These are phyloP conservation scores for Euplagia quadripunctaria DNA, from an alignment of 2,888 invertebrate species.

Conservation along the genomic window DNA sequence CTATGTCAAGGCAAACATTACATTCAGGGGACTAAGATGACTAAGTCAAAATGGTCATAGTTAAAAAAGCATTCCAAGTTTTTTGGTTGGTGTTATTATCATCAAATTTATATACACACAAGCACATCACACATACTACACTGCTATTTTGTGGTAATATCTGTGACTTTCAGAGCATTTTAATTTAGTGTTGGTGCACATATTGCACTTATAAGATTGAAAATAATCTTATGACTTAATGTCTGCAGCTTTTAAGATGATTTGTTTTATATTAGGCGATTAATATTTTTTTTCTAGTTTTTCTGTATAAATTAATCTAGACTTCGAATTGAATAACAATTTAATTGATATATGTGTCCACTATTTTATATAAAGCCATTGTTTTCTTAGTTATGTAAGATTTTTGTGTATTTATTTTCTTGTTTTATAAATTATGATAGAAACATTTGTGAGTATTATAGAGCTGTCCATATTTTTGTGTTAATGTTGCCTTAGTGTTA, in stretches of 20 bases:
- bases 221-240: neutral
- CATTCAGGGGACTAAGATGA: neutral
- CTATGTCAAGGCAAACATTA: neutral
- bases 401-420: neutral
- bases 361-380: slow-evolving; percentile 1
- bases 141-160: neutral
- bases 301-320: neutral
- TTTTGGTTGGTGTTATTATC: too few relatives aligned
- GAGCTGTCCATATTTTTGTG: slow-evolving; percentile 37
- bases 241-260: neutral
- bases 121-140: neutral
- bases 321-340: neutral
- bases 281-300: neutral
- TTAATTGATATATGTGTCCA: neutral
- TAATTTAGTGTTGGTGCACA: neutral
- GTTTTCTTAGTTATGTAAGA: slow-evolving; percentile 8
- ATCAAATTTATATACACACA: neutral
- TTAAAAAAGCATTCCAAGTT: slow-evolving; percentile 1
- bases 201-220: neutral
- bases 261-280: neutral
- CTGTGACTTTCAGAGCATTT: neutral
- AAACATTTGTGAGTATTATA: slow-evolving; percentile 30
- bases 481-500: slow-evolving; percentile 6
- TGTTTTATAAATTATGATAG: neutral
- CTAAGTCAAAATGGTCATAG: neutral